phyloP scores from a whole-genome alignment of 2,888 invertebrate species.

The Scaptomyza flava region DNA sequence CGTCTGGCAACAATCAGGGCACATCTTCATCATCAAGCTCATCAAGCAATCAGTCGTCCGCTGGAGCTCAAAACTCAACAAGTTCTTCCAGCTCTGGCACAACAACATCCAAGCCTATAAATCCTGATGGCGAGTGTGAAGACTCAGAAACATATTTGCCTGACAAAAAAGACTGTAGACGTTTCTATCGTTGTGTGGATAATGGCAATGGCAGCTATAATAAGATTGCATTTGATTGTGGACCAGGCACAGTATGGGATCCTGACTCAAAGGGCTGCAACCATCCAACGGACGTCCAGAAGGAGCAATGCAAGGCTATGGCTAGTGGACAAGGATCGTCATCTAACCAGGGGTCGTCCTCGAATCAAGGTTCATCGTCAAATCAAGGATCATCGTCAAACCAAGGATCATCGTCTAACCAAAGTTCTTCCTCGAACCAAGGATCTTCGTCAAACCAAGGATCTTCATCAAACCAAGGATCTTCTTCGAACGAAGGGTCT shows the following conservation, averaged over 20 bases:
- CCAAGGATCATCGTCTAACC: slow-evolving; percentile 18
- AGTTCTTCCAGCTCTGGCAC: slow-evolving; percentile 28
- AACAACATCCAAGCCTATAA: slow-evolving; percentile 62
- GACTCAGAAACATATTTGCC: slow-evolving; percentile 84
- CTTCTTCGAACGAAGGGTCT: slow-evolving; percentile 15
- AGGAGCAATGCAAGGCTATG: slow-evolving; percentile 79
- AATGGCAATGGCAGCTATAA: slow-evolving; percentile 87
- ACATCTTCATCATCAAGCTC: slow-evolving; percentile 40
- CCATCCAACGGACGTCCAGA: slow-evolving; percentile 81
- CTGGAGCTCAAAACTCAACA: slow-evolving; percentile 30
- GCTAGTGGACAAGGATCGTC: slow-evolving; percentile 51
- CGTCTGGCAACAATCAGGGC: slow-evolving; percentile 27
- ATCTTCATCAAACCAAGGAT: slow-evolving; percentile 26
- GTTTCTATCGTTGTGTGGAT: slow-evolving; percentile 89
- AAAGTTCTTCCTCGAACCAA: not conserved
- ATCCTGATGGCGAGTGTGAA: slow-evolving; percentile 82
- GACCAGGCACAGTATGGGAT: slow-evolving; percentile 89
- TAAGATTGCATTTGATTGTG: slow-evolving; percentile 87
- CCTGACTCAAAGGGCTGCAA: slow-evolving; percentile 81
- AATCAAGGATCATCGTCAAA: slow-evolving; percentile 36
- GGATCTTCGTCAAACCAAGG: slow-evolving; percentile 23
- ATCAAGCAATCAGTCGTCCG: slow-evolving; percentile 44
- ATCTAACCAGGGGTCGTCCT: slow-evolving; percentile 25
- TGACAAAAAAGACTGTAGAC: slow-evolving; percentile 86
- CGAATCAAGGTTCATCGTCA: slow-evolving; percentile 29